phyloP scores from a whole-genome alignment of 1,140 invertebrate genomes.

The Antheraea mylitta region DNA sequence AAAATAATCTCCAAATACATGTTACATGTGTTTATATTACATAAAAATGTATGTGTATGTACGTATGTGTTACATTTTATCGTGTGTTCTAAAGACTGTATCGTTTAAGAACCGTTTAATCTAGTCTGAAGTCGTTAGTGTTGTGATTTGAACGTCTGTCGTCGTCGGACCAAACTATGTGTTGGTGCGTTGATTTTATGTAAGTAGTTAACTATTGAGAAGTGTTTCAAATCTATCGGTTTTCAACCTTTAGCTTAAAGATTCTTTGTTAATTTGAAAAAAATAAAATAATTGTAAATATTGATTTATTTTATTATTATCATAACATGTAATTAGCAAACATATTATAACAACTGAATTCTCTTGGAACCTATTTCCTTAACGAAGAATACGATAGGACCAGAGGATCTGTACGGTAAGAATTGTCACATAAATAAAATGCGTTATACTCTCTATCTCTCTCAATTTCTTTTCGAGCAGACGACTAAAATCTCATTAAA shows the following conservation, averaged over 20 bases:
- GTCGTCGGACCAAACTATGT: slow-evolving; percentile 41
- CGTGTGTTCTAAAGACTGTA: slow-evolving; percentile 37
- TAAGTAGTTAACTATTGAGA: slow-evolving; percentile 22
- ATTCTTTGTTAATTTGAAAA: slow-evolving; percentile 66
- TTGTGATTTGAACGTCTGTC: slow-evolving; percentile 33
- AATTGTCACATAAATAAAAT: too few species aligned
- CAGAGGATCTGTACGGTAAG: too few species aligned
- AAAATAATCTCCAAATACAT: too few species aligned
- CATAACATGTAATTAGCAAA: too few species aligned
- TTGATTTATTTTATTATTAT: slow-evolving; percentile 17
- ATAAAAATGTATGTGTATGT: not conserved
- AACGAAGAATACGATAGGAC: too few species aligned
- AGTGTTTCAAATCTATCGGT: slow-evolving; percentile 52
- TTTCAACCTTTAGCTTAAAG: slow-evolving; percentile 67
- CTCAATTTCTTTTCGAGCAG: too few species aligned
- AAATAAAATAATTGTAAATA: slow-evolving; percentile 73
- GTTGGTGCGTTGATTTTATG: slow-evolving; percentile 11
- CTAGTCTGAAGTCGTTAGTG: slow-evolving; percentile 24
- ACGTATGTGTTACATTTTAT: slow-evolving; percentile 13
- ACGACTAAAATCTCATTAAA: too few species aligned
- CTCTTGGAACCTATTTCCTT: too few species aligned
- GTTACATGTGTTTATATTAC: too few species aligned
- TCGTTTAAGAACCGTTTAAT: slow-evolving; percentile 23
- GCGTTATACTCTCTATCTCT: too few species aligned
- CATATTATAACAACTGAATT: too few species aligned